A percentile compares a stretch with the other conserved stretches of the same genome.
These are phyloP conservation scores for Oreocharis arfaki DNA, from an alignment of 2,113 vertebrate genomes.

Conservation along the genomic window DNA sequence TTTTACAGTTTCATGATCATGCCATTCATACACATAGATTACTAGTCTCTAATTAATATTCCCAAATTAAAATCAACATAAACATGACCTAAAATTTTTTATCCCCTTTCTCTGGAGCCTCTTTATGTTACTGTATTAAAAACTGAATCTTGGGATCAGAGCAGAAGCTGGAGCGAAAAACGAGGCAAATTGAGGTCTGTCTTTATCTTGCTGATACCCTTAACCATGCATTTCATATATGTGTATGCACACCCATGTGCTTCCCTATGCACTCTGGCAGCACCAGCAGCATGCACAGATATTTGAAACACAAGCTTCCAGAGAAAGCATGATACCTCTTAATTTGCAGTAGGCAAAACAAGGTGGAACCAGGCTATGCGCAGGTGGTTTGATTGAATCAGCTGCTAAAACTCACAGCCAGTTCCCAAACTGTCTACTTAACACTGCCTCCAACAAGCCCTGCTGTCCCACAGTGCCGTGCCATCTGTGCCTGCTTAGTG, in stretches of 20 bases:
- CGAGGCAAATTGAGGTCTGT: background rate
- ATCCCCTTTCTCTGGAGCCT: background rate
- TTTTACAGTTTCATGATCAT: background rate
- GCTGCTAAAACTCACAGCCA: conserved; percentile 51
- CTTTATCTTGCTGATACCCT: background rate
- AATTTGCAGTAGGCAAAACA: background rate
- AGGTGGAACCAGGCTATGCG: background rate
- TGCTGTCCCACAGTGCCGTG: conserved; percentile 5
- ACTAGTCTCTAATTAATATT: background rate
- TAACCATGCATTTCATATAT: background rate
- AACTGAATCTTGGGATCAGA: background rate
- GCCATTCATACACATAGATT: background rate
- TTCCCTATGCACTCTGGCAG: accelerated
- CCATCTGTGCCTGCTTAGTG: conserved; percentile 42
- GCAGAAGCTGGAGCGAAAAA: background rate
- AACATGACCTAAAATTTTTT: background rate
- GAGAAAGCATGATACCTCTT: background rate
- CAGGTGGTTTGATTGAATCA: conserved; percentile 46
- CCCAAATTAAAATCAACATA: background rate
- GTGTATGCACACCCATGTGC: accelerated
- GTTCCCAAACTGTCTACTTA: conserved; percentile 57
- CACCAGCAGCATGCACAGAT: background rate
- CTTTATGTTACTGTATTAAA: background rate
- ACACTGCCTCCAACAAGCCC: conserved; percentile 27
- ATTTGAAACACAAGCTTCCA: background rate